A percentile compares a stretch with the other conserved stretches of the same genome.
Evolutionary conservation across 2,113 vertebrate genomes (phyloP).

Genomic region (Rhagologus leucostigma): DNA sequence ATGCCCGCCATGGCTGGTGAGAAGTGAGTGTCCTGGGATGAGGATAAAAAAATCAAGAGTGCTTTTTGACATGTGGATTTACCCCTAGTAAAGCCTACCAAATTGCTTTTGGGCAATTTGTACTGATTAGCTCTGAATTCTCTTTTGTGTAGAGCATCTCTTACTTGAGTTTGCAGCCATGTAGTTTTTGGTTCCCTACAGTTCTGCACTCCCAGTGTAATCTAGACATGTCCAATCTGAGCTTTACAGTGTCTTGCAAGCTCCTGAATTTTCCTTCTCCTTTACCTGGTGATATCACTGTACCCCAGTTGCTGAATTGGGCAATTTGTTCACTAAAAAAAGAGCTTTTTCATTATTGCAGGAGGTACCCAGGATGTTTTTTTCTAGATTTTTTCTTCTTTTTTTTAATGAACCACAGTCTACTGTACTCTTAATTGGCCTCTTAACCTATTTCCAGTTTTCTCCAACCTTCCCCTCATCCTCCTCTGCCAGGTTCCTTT

Average conservation of each 20-base stretch:
- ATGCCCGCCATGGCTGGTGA: not conserved
- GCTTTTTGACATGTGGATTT: not conserved
- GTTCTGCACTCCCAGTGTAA: not conserved
- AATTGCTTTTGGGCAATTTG: not conserved
- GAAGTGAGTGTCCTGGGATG: not conserved
- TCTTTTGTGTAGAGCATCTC: not conserved
- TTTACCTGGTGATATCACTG: not conserved
- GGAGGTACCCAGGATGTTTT: not conserved
- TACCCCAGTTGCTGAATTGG: accelerated
- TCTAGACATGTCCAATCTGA: not conserved
- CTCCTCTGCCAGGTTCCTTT: not conserved
- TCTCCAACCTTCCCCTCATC: not conserved
- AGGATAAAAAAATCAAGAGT: not conserved
- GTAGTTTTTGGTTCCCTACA: not conserved
- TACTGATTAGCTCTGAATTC: not conserved
- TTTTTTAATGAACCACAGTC: not conserved
- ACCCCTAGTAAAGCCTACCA: not conserved
- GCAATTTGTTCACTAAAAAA: not conserved
- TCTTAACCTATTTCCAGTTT: not conserved
- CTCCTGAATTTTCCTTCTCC: not conserved
- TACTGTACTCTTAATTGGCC: not conserved
- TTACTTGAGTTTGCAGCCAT: not conserved
- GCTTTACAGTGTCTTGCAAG: not conserved
- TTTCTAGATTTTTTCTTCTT: too few species aligned
- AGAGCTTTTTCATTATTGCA: not conserved